Evolutionary conservation across 2,888 invertebrate species (phyloP).

Genomic region (Stramonita haemastoma): DNA sequence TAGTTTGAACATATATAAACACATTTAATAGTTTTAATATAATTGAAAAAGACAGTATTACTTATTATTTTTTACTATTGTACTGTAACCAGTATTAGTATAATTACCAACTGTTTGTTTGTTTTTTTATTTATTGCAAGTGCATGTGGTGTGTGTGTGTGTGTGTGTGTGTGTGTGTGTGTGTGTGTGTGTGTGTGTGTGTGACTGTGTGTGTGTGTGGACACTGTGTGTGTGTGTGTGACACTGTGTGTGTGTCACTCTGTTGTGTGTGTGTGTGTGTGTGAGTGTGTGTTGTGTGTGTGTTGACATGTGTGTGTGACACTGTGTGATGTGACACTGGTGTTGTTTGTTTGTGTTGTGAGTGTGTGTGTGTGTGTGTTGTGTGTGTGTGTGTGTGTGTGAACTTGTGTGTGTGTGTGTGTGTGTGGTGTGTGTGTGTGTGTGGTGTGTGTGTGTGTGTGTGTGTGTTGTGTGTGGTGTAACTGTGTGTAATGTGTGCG

Average conservation of each 20-base stretch:
- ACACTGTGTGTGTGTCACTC: not conserved
- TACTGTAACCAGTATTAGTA: no score
- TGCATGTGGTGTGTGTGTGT: constrained; percentile 2
- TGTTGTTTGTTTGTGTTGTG: not conserved
- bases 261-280: not conserved
- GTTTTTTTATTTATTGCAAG: no score
- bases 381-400: not conserved
- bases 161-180: not conserved
- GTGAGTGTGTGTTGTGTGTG: not conserved
- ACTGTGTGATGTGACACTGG: no score
- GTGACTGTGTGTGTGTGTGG: not conserved
- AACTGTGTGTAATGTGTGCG: not conserved
- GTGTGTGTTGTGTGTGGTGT: not conserved
- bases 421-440: not conserved
- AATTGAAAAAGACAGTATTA: no score
- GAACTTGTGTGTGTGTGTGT: not conserved
- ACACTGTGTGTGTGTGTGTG: not conserved
- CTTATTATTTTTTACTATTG: no score
- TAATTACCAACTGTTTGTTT: no score
- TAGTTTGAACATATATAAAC: no score
- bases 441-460: not conserved
- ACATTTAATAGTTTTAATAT: no score
- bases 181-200: not conserved
- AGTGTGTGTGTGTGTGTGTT: not conserved
- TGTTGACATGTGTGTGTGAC: constrained; percentile 3